Evolutionary conservation across 2,888 invertebrate genomes (phyloP).

Genomic region (Notodonta ziczac): DNA sequence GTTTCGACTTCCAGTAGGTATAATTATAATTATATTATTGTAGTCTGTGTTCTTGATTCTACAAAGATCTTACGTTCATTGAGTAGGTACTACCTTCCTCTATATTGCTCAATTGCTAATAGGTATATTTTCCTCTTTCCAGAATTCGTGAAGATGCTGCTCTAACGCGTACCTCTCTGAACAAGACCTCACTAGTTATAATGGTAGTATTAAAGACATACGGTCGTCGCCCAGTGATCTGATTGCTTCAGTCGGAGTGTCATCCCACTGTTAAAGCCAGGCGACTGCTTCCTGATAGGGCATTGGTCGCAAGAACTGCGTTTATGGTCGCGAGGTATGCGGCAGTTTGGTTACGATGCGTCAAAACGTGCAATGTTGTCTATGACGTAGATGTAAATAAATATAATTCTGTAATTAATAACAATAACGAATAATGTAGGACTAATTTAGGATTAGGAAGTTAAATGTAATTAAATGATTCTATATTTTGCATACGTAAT

Average conservation of each 20-base stretch:
- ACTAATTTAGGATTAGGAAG: constrained; percentile 45
- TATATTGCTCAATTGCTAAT: too few relatives aligned
- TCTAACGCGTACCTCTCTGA: constrained; percentile 66
- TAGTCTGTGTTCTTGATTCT: too few relatives aligned
- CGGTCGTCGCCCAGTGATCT: constrained; percentile 21
- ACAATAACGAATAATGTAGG: constrained; percentile 46
- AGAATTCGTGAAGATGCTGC: constrained; percentile 86
- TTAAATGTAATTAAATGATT: constrained; percentile 26
- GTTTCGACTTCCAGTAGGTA: too few relatives aligned
- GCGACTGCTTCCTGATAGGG: not conserved
- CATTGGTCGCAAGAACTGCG: not conserved
- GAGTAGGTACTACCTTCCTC: too few relatives aligned
- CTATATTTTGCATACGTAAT: constrained; percentile 39
- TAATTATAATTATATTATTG: too few relatives aligned
- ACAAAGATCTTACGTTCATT: too few relatives aligned
- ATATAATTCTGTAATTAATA: constrained; percentile 49
- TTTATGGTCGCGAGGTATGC: not conserved
- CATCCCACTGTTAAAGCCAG: constrained; percentile 1
- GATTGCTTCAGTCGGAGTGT: constrained; percentile 13
- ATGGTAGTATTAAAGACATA: constrained; percentile 40
- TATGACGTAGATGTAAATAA: constrained; percentile 48
- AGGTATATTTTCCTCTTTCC: constrained; percentile 53
- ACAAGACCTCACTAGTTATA: constrained; percentile 70
- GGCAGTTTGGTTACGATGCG: not conserved
- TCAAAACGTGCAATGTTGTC: constrained; percentile 19